These are phyloP conservation scores for Daktulosphaira vitifoliae DNA, from an alignment of 1,140 invertebrate species.

Conservation along the genomic window DNA sequence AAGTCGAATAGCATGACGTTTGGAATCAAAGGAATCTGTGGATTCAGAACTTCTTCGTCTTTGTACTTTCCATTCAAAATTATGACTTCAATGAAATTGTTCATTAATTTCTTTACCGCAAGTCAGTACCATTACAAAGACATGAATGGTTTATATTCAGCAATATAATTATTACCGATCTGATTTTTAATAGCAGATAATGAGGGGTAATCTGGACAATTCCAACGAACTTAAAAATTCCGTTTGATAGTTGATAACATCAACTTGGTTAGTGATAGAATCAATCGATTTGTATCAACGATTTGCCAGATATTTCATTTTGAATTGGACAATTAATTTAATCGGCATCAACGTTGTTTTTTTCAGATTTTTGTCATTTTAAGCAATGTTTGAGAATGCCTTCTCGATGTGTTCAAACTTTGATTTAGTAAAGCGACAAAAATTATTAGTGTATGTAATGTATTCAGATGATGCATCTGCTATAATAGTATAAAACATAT, in stretches of 20 bases:
- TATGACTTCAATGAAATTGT: conserved; percentile 42
- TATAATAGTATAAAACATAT: too few relatives aligned
- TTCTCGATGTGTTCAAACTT: too few relatives aligned
- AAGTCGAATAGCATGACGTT: conserved; percentile 42
- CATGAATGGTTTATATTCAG: conserved; percentile 42
- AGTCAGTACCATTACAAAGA: conserved; percentile 46
- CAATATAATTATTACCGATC: conserved; percentile 43
- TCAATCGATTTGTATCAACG: too few relatives aligned
- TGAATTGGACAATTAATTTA: too few relatives aligned
- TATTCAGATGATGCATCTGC: too few relatives aligned
- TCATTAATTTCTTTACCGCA: conserved; percentile 42
- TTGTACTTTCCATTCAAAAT: conserved; percentile 42
- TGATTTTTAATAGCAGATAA: conserved; percentile 42
- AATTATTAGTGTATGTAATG: too few relatives aligned
- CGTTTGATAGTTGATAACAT: conserved; percentile 7
- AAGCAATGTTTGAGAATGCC: too few relatives aligned
- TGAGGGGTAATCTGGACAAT: conserved; percentile 36
- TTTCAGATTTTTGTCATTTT: too few relatives aligned
- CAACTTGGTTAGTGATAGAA: too few relatives aligned
- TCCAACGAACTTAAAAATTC: conserved; percentile 11
- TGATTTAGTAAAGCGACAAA: too few relatives aligned
- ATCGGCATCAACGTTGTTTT: too few relatives aligned
- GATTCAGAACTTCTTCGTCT: conserved; percentile 43
- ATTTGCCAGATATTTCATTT: too few relatives aligned
- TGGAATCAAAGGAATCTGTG: conserved; percentile 43